A percentile compares a stretch with the other conserved stretches of the same genome.
These are phyloP conservation scores for Hyles vespertilio DNA, from an alignment of 1,140 invertebrate species.

Conservation along the genomic window DNA sequence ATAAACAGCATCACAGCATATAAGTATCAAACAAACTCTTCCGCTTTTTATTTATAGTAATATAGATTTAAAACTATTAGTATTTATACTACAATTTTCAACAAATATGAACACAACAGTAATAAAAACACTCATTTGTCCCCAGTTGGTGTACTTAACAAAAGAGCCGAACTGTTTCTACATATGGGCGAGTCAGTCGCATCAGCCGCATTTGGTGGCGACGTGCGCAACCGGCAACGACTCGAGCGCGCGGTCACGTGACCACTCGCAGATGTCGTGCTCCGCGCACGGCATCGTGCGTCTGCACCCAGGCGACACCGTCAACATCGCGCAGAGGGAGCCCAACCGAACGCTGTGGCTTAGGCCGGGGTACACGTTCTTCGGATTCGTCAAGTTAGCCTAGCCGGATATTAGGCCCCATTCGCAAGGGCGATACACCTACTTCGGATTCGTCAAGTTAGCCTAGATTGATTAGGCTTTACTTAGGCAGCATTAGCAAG, in stretches of 20 bases:
- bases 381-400: slow-evolving; percentile 56
- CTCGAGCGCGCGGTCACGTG: slow-evolving; percentile 33
- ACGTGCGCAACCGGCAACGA: slow-evolving; percentile 57
- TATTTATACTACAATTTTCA: too few relatives aligned
- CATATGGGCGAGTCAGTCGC: slow-evolving; percentile 43
- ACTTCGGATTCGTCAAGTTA: too few relatives aligned
- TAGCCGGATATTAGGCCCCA: not conserved
- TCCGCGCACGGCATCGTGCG: slow-evolving; percentile 48
- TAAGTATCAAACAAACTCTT: too few relatives aligned
- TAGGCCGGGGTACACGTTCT: slow-evolving; percentile 50
- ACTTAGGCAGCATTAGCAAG: too few relatives aligned
- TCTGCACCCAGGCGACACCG: slow-evolving; percentile 43
- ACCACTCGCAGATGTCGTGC: slow-evolving; percentile 59
- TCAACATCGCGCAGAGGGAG: slow-evolving; percentile 56
- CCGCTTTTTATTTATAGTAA: too few relatives aligned
- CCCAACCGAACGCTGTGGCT: slow-evolving; percentile 56
- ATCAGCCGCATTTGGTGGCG: slow-evolving; percentile 31
- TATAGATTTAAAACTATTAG: too few relatives aligned
- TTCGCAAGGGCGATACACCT: not conserved
- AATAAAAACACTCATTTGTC: slow-evolving; percentile 8
- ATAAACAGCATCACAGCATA: too few relatives aligned
- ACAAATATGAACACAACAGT: not conserved
- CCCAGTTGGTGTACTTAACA: slow-evolving; percentile 61
- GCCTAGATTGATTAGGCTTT: too few relatives aligned
- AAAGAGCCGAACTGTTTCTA: slow-evolving; percentile 57